Conservation (phyloP, 2,797 vertebrate genomes). For the Sebastes reedi region DNA sequence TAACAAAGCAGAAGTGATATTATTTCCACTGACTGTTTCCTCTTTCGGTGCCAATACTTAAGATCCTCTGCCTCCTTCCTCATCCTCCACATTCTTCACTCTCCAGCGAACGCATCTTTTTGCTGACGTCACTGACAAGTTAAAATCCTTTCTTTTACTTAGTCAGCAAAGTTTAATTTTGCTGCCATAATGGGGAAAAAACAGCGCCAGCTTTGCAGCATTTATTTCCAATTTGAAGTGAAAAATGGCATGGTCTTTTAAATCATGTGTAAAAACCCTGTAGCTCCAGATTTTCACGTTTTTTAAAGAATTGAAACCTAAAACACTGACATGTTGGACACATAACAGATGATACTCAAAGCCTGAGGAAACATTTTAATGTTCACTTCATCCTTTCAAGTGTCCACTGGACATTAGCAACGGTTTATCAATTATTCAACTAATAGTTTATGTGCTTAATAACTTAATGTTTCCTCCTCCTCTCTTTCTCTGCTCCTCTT, state of each 20-base stretch:
- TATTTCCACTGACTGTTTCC: slow-evolving; percentile 45
- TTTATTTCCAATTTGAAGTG: neutral
- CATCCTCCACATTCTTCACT: neutral
- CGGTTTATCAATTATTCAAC: neutral
- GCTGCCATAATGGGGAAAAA: neutral
- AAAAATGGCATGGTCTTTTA: neutral
- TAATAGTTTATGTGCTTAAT: neutral
- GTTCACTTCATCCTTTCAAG: neutral
- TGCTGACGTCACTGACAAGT: neutral
- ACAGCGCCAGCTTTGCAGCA: neutral
- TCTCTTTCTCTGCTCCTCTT: neutral
- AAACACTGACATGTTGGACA: neutral
- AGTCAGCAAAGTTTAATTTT: neutral
- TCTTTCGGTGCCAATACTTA: slow-evolving; percentile 28
- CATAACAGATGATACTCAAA: neutral
- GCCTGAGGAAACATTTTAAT: neutral
- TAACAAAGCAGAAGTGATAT: slow-evolving; percentile 56
- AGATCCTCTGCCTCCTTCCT: slow-evolving; percentile 5
- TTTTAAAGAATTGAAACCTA: neutral
- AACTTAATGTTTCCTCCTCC: neutral
- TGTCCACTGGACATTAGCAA: neutral
- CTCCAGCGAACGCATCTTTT: neutral
- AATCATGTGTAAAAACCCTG: neutral
- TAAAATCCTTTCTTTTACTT: neutral
- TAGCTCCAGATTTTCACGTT: neutral